Base-by-base conservation (phyloP, 2,888 invertebrate genomes). In the Eupithecia vulgata region DNA sequence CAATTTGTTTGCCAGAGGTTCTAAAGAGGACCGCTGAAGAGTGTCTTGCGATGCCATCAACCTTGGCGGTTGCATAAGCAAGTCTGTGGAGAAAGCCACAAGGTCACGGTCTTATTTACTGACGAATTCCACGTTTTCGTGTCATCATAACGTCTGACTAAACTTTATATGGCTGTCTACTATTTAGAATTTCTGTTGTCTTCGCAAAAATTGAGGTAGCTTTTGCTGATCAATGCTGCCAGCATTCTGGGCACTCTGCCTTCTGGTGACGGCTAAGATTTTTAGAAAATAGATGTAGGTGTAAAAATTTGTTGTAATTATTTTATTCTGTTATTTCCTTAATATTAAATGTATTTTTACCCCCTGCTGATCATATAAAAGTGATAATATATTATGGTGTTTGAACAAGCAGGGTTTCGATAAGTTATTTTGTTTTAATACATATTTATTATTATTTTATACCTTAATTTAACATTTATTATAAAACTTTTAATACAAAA, bases 81-180 rank as follows among this genome's bases (percentile, higher is more conserved):
- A 6, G n/a, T 48, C 52, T 57, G 57, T 65, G 65, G 74, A 78
- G 80, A 81, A 79, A 81, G 80, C 74, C 34, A 6, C 78, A 81
- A 81, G 80, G 80, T 79, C 80, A 81, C 71, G 80, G 80, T 75
- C 79, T 62, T 69, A 67, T 74, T 62, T 65, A 25, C 37, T 37
- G 66, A 69, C 59, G n/a, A 65, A 70, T 71, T 65, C 65, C 65
- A 65, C 17, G 21, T 37, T 40, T 37, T 37, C 40, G 40, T 65
- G 65, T 37, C 65, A 65, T 65, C 65, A 65, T 37, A 35, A 37
- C 12, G 65, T 40, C 25, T 13, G 37, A 25, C 25, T 57, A 12
- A 34, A 34, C 62, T 35, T 35, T 34, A 35, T 17, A 62, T 35
- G 15, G 10, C 10, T 62, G n/a, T 35, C 62, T 62, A 64, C n/a